phyloP scores from a whole-genome alignment of 2,888 invertebrate genomes.

The Unio pictorum region DNA sequence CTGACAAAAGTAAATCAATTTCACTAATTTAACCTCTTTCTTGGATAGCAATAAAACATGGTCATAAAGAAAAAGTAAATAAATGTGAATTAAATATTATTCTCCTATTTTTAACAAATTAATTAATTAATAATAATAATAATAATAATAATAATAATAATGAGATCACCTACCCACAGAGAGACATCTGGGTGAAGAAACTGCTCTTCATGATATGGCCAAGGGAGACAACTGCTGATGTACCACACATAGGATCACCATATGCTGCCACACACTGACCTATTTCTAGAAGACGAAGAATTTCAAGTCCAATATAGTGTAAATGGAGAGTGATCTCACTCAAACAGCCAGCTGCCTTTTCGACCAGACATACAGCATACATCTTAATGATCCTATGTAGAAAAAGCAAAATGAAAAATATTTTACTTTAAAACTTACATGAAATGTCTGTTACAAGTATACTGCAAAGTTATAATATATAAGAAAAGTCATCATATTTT shows the following conservation, averaged over 20 bases:
- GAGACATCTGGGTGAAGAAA: conserved; percentile 10
- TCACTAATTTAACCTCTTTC: too few relatives aligned
- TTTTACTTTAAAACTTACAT: too few relatives aligned
- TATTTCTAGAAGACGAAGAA: conserved; percentile 12
- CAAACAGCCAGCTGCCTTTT: conserved; percentile 15
- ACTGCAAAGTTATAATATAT: too few relatives aligned
- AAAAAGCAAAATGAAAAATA: too few relatives aligned
- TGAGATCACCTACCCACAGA: conserved; percentile 21
- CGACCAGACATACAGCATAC: conserved; percentile 17
- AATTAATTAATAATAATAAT: neutral
- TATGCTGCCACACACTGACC: conserved; percentile 21
- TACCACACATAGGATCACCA: conserved; percentile 28
- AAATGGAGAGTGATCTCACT: conserved; percentile 9
- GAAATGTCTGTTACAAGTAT: too few relatives aligned
- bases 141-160: neutral
- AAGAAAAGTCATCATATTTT: too few relatives aligned
- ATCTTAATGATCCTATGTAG: conserved; percentile 6
- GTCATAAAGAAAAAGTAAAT: too few relatives aligned
- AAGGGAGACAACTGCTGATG: conserved; percentile 17
- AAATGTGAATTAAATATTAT: too few relatives aligned
- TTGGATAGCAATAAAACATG: too few relatives aligned
- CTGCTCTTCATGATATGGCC: conserved; percentile 13
- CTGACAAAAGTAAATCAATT: too few relatives aligned
- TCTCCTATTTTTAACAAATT: too few relatives aligned
- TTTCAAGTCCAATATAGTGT: conserved; percentile 11